Conservation (phyloP, 2,113 vertebrate genomes). For the Tetrax tetrax region DNA sequence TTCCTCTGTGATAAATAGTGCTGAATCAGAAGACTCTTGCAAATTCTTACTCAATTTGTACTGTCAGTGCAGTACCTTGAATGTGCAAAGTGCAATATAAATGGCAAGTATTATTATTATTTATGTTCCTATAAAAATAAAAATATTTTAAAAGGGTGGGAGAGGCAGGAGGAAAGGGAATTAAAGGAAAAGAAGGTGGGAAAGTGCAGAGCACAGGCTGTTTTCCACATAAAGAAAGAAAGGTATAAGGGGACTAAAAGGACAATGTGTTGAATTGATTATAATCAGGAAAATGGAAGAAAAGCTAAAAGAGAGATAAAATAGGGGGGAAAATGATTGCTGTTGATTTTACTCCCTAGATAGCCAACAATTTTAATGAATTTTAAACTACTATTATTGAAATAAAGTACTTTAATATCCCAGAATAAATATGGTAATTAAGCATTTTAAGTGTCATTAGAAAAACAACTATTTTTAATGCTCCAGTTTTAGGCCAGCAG, state of each 20-base stretch:
- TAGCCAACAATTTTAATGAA: background rate
- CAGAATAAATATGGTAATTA: too few relatives aligned
- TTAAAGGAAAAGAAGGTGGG: background rate
- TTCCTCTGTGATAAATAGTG: slow-evolving; percentile 26
- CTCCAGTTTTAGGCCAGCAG: background rate
- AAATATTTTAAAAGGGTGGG: background rate
- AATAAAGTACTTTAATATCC: background rate
- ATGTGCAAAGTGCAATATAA: slow-evolving; percentile 20
- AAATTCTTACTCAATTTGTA: slow-evolving; percentile 43
- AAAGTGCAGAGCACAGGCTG: background rate
- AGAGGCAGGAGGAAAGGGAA: background rate
- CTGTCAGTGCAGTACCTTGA: slow-evolving; percentile 4
- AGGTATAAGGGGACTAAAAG: background rate
- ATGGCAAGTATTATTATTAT: slow-evolving; percentile 14
- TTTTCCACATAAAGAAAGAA: background rate
- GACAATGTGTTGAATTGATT: background rate
- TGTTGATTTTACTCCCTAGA: background rate
- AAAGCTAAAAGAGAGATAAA: background rate
- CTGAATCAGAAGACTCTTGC: slow-evolving; percentile 46
- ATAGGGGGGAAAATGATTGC: background rate
- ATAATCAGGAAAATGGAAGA: background rate
- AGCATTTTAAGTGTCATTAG: background rate
- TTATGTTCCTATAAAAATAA: slow-evolving; percentile 45
- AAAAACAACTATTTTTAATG: background rate
- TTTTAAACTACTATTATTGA: background rate